Conservation (phyloP, 2,797 vertebrate genomes). For the Rhyacichthys aspro region DNA sequence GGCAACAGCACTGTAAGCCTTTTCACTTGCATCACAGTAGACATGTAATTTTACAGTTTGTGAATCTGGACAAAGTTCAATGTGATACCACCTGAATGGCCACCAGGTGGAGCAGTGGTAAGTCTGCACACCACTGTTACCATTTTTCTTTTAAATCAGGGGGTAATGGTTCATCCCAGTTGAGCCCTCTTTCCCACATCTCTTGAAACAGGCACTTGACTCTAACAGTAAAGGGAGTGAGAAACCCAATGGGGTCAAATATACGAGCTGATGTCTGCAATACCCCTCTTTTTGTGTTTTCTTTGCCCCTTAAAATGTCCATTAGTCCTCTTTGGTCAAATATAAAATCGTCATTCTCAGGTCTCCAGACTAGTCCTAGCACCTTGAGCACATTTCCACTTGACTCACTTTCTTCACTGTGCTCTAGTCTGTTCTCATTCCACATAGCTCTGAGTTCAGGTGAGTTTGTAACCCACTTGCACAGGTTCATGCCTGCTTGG, state of each 20-base stretch:
- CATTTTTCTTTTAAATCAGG: no score
- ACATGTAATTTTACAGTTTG: no score
- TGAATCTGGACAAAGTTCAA: no score
- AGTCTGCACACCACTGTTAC: neutral
- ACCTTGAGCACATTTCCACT: no score
- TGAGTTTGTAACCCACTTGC: constrained; percentile 20
- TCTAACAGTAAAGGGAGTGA: neutral
- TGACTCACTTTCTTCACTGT: no score
- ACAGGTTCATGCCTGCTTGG: constrained; percentile 7
- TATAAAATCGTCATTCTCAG: constrained; percentile 20
- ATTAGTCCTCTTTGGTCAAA: constrained; percentile 39
- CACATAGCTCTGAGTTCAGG: no score
- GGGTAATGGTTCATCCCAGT: no score
- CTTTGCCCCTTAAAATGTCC: constrained; percentile 61
- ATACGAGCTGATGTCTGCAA: neutral
- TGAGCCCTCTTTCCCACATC: no score
- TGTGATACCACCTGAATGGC: neutral
- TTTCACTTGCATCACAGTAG: no score
- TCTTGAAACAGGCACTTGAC: no score
- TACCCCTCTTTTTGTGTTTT: neutral
- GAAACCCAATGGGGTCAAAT: neutral
- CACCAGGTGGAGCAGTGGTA: constrained; percentile 1
- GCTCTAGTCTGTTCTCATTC: no score
- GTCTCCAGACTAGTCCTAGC: constrained; percentile 19
- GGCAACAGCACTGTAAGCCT: no score